Base-by-base conservation (phyloP, 2,888 invertebrate genomes). In the Amphiduros pacificus region DNA sequence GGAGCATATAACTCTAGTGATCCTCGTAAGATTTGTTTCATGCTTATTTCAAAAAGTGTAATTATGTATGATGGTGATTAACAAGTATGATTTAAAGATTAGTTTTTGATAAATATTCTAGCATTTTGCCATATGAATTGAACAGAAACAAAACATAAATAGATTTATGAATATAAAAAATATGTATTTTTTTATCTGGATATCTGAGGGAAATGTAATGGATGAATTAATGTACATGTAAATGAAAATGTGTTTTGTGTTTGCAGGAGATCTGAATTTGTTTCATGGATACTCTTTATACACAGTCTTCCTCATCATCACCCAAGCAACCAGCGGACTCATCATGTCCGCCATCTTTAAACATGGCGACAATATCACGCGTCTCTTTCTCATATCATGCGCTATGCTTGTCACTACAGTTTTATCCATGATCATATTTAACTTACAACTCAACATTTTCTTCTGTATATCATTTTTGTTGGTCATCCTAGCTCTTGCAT, bases 311-410 rank as follows among this genome's bases (percentile, higher is more conserved):
- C 65, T 79, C 2, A 59, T 80, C 14, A 20, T 75, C 0, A 71
- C 73, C 31, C 77, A 78, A 79, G 77, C 75, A 4, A 56, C 69
- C 40, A 74, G 74, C 63, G 82, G 82, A 9, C 68, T 82, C 40
- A 74, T 79, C 24, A 80, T 82, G 78, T 80, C 81, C 1, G 70
- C 76, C 29, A 74, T 82, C 29, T 78, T 82, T 75, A 82, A 82
- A 66, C 76, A 82, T 56, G 77, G 76, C 44, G 79, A 73, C 61
- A 82, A 81, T 69, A 76, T 82, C 28, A 75, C 75, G 5, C 72
- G 82, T 1, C 74, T 82, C 31, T 82, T 81, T 67, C 70, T 82
- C 61, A 76, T 81, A 36, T 76, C 80, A 1, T 75, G 73, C 32
- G 77, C 80, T 24, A 80, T 81, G 77, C 57, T 80, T 14, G 71